Base-by-base conservation (phyloP, 2,797 vertebrate genomes). In the Aselliscus stoliczkanus region DNA sequence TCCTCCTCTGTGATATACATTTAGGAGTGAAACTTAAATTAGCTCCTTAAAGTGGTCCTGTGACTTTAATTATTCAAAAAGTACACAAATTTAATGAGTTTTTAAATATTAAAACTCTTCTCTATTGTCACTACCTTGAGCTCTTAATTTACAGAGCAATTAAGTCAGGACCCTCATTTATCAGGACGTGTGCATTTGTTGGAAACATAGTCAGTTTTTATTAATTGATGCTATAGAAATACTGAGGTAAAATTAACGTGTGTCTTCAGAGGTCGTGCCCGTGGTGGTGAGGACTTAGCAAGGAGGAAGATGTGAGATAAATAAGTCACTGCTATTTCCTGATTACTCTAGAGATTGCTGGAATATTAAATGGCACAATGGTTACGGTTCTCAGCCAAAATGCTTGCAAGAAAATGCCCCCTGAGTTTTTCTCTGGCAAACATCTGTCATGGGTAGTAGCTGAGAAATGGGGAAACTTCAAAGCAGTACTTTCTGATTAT, bases 101-200 rank as follows among this genome's bases (percentile, higher is more conserved):
- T 99, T 99, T 99, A 99, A 99, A 99, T 99, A 99, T 99, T 99
- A 99, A 99, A 99, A 99, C 98, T 98, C 98, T 98, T 99, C 98
- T 99, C 98, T 98, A 99, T 99, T 99, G 98, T 99, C 99, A 99
- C 98, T 98, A 99, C 99, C 98, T 98, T 99, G 99, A 99, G 99
- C 99, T 99, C 99, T 99, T 99, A 99, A 99, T 99, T 99, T 99
- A 99, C 99, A 98, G 99, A 99, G 99, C 99, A 99, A 99, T 99
- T 99, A 99, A 99, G 99, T 99, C 98, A 98, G 97, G 99, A 99
- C 99, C 98, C 99, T 99, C 99, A 99, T 99, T 99, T 99, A 99
- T 99, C 99, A 99, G 99, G 98, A 98, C 98, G 98, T 99, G 99
- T 99, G 99, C 99, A 97, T 99, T 99, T 99, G 99, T 99, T 98